These are phyloP conservation scores for Platalea minor DNA, from an alignment of 2,797 vertebrate genomes.

Conservation along the genomic window DNA sequence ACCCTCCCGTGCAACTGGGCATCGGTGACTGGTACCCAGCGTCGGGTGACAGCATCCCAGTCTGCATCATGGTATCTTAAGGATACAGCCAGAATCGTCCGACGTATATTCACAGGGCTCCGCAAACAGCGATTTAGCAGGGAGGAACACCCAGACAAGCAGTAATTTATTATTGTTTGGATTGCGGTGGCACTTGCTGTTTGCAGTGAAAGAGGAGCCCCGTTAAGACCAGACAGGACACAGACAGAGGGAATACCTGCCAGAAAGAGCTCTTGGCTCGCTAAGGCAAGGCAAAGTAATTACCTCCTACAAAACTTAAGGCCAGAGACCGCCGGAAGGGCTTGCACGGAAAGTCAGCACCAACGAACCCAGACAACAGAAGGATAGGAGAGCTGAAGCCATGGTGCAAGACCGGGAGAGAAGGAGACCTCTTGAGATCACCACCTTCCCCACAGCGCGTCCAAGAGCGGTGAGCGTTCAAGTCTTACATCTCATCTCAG, in stretches of 20 bases:
- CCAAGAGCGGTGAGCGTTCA: neutral
- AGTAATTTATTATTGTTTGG: neutral
- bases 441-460: neutral
- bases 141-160: neutral
- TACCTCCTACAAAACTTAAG: neutral
- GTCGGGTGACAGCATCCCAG: neutral
- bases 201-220: neutral
- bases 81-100: neutral
- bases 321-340: too few species aligned
- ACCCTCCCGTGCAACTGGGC: neutral
- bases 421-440: neutral
- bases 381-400: neutral
- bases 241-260: neutral
- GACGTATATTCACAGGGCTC: accelerated
- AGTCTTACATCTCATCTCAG: neutral
- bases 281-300: neutral
- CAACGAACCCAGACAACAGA: neutral
- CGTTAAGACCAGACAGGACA: neutral
- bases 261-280: neutral
- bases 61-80: too few species aligned
- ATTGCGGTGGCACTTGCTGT: neutral
- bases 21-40: neutral
- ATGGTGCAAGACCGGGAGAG: neutral
- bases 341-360: neutral
- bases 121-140: neutral